Evolutionary conservation across 2,113 vertebrate species (phyloP).

Genomic region (Taurulus bubalis): DNA sequence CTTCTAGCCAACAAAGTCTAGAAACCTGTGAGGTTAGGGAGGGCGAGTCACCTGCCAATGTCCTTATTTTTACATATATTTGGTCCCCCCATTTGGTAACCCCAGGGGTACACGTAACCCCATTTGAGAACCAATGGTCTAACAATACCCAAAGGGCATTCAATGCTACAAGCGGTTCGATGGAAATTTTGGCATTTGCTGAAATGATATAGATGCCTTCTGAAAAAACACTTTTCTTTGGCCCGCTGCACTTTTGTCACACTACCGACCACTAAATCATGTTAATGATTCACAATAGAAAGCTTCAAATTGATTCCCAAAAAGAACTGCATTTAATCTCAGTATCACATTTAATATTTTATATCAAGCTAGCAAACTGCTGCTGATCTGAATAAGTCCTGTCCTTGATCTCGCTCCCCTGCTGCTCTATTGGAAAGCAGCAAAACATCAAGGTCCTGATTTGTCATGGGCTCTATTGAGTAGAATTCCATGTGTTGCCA

Average conservation of each 20-base stretch:
- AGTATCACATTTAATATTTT: constrained; percentile 23
- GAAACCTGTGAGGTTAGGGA: no score
- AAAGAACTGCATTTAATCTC: not conserved
- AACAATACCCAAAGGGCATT: not conserved
- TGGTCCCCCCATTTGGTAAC: no score
- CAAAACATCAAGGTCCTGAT: constrained; percentile 74
- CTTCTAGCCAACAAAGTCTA: no score
- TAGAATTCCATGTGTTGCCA: constrained; percentile 78
- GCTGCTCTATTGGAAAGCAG: constrained; percentile 56
- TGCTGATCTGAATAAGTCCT: constrained; percentile 41
- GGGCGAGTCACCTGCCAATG: no score
- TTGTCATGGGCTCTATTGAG: constrained; percentile 73
- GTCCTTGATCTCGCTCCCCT: constrained; percentile 58
- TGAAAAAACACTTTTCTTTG: constrained; percentile 1
- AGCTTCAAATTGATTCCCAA: constrained; percentile 4
- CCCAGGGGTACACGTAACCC: no score
- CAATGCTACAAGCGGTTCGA: not conserved
- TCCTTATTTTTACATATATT: no score
- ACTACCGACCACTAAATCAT: not conserved
- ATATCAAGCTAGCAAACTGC: constrained; percentile 9
- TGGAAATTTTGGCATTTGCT: not conserved
- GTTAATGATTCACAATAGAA: not conserved
- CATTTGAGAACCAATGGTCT: no score
- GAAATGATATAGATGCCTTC: not conserved
- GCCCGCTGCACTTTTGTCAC: not conserved